Conservation (phyloP, 1,140 invertebrate genomes). For the Aphaenogaster ashmeadi region DNA sequence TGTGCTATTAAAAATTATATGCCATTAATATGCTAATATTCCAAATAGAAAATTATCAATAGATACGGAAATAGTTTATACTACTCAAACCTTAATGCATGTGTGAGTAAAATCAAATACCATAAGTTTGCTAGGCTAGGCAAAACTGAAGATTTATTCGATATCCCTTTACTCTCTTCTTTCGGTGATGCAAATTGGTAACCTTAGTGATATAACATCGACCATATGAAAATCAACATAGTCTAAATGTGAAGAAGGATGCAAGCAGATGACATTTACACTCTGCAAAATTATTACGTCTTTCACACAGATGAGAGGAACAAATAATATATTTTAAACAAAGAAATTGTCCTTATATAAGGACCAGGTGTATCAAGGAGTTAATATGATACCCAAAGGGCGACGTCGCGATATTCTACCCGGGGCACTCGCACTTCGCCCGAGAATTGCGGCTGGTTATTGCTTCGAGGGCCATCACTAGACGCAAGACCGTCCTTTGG, state of each 20-base stretch:
- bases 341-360: not conserved
- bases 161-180: not conserved
- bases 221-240: constrained; percentile 21
- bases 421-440: constrained; percentile 14
- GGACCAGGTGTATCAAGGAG: constrained; percentile 13
- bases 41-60: not conserved
- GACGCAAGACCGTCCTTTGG: constrained; percentile 73
- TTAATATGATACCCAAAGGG: constrained; percentile 37
- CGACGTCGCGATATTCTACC: constrained; percentile 29
- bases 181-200: not conserved
- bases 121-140: not conserved
- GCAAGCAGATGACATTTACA: constrained; percentile 9
- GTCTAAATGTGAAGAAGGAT: not conserved
- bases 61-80: constrained; percentile 12
- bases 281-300: not conserved
- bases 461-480: constrained; percentile 62
- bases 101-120: constrained; percentile 1
- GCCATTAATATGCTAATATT: not conserved
- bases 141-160: not conserved
- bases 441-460: constrained; percentile 46
- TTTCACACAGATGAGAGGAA: not conserved
- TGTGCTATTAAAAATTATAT: not conserved
- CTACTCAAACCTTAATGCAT: not conserved
- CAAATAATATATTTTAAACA: not conserved
- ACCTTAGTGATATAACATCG: constrained; percentile 12